Base-by-base conservation (phyloP, 1,140 invertebrate genomes). In the Tribolium castaneum region DNA sequence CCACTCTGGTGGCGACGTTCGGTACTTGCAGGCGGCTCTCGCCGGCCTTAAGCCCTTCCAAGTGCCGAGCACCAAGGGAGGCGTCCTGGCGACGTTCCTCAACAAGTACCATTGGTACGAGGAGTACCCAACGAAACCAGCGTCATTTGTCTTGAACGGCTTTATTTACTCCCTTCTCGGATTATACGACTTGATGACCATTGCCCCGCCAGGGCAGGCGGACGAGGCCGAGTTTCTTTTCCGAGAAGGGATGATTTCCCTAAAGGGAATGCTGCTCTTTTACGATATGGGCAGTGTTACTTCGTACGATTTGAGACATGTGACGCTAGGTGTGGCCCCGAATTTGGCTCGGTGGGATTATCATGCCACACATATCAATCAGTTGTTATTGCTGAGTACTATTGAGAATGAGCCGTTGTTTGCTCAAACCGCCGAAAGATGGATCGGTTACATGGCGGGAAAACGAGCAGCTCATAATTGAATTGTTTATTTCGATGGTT, bases 131-230 rank as follows among this genome's bases (percentile, higher is more conserved):
- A 99, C 98, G 0, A 93, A 91, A 35, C 98, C 98, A 0, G 91
- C 96, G 3, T 96, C 96, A 2, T 99, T 98, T 88, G 98, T 99
- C 6, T 91, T 99, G 1, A 99, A 99, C 88, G 98, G 98, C 25
- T 99, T 99, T 87, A 98, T 99, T 82, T 99, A 99, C 88, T 97
- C 98, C 0, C 90, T 99, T 1, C 91, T 99, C 73, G 98, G 98
- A 2, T 89, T 99, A 0, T 99, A 99, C 85, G 98, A 99, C 89
- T 87, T 99, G 22, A 92, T 93, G 81, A 92, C 90, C 82, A 90
- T 93, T 12, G 92, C 92, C 2, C 92, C 90, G 16, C 87, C 87
- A 70, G 88, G 87, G 16, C 86, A 88, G 70, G 90, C 90, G 4
- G 88, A 90, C 10, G 92, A 95, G 84, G 94, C 94, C 9, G 90